A percentile compares a stretch with the other conserved stretches of the same genome.
These are phyloP conservation scores for Papio anubis DNA, from an alignment of 2,113 vertebrate species.

Conservation along the genomic window DNA sequence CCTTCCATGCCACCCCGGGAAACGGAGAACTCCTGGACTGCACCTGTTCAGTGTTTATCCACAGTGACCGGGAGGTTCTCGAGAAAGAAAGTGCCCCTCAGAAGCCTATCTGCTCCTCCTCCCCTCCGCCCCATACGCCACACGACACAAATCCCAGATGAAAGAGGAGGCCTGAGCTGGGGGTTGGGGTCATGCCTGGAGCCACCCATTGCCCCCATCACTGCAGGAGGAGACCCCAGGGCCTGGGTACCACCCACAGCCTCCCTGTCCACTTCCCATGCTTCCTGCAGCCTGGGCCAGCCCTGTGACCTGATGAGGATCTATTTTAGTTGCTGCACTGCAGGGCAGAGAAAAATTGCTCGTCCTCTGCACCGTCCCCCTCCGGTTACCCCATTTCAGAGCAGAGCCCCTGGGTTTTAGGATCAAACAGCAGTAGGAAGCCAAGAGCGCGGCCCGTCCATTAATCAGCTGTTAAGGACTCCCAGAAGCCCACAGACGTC, in stretches of 20 bases:
- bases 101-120: not conserved
- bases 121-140: rapidly evolving
- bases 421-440: not conserved
- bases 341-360: not conserved
- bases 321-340: not conserved
- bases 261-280: rapidly evolving
- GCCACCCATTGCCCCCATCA: not conserved
- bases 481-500: not conserved
- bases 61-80: rapidly evolving
- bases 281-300: not conserved
- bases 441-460: not conserved
- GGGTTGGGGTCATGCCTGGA: not conserved
- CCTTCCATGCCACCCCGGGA: too few relatives aligned
- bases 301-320: not conserved
- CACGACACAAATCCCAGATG: not conserved
- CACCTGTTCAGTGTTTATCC: too few relatives aligned
- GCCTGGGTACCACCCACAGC: rapidly evolving
- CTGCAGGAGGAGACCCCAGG: not conserved
- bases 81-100: not conserved
- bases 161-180: not conserved
- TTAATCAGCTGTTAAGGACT: not conserved
- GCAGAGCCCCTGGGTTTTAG: not conserved
- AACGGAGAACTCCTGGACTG: rapidly evolving
- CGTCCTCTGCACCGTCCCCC: not conserved
- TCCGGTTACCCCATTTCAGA: not conserved